Base-by-base conservation (phyloP, 1,140 invertebrate species). In the Scaptomyza pallida region DNA sequence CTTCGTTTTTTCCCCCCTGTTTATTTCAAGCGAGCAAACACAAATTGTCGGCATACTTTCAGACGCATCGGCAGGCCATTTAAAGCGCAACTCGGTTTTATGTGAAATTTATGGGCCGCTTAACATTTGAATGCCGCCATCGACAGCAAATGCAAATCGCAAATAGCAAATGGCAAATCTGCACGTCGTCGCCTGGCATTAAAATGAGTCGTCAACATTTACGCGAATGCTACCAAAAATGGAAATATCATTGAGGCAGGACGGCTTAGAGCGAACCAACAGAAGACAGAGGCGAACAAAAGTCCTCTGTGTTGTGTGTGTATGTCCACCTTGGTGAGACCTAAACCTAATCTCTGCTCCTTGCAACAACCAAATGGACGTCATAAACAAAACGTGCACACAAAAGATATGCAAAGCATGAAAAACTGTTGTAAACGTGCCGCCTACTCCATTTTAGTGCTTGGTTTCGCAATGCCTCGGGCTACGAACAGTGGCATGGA, bases 341-440 rank as follows among this genome's bases (percentile, higher is more conserved):
- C 37, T 41, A 54, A 15, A 50, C 59, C 74, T 86, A 88, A 86
- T 86, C 82, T 82, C 82, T 56, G 72, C 61, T 26, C 45, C 60
- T 50, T 60, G 61, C 72, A 68, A 56, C 64, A 59, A 68, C 74
- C 74, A 78, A 86, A 86, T 88, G 78, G 62, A 67, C 37, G 57
- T 51, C 82, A 82, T 86, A 86, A 88, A 88, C 82, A 81, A 86
- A 61, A 68, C 37, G 59, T 61, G 13, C 54, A 61, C 21, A 69
- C 62, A 68, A 68, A 62, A 68, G 26, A 21, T 60, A 75, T 33
- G 37, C 37, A 50, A 71, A 19, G 60, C 3, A 19, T 9, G 21
- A 16, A 64, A 16, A 52, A 26, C n/a, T 41, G 43, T 17, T 33
- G 33, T 52, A 59, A 70, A 82, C 74, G 65, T 78, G 74, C 74